Evolutionary conservation across 2,113 vertebrate genomes (phyloP).

Genomic region (Clarias magur): DNA sequence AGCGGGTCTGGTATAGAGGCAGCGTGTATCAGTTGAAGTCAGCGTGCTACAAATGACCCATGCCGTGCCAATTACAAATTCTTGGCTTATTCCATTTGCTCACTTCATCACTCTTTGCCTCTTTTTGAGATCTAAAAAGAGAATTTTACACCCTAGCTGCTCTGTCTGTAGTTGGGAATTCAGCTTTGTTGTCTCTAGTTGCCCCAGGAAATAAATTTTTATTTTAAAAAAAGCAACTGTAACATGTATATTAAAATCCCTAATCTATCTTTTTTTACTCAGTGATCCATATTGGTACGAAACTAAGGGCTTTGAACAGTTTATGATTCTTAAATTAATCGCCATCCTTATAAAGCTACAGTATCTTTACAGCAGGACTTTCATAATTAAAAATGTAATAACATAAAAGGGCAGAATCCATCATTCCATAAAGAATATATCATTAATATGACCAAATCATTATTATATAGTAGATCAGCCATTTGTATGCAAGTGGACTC

Average conservation of each 20-base stretch:
- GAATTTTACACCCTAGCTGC: neutral
- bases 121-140: conserved; percentile 6
- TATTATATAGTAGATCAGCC: neutral
- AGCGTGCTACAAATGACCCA: conserved; percentile 42
- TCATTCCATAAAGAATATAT: neutral
- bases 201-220: neutral
- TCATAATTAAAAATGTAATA: neutral
- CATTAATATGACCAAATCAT: conserved; percentile 5
- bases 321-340: neutral
- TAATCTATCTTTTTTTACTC: neutral
- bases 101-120: neutral
- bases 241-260: neutral
- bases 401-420: neutral
- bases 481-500: conserved; percentile 1
- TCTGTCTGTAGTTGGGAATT: neutral
- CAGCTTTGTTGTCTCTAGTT: neutral
- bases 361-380: conserved; percentile 7
- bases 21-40: conserved; percentile 37
- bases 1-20: conserved; percentile 46
- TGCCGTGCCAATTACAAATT: conserved; percentile 51
- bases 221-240: neutral
- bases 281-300: neutral
- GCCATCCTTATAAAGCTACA: neutral
- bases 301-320: conserved; percentile 9
- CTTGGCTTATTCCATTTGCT: conserved; percentile 30